These are phyloP conservation scores for Ciconia maguari DNA, from an alignment of 2,113 vertebrate species.

Conservation along the genomic window DNA sequence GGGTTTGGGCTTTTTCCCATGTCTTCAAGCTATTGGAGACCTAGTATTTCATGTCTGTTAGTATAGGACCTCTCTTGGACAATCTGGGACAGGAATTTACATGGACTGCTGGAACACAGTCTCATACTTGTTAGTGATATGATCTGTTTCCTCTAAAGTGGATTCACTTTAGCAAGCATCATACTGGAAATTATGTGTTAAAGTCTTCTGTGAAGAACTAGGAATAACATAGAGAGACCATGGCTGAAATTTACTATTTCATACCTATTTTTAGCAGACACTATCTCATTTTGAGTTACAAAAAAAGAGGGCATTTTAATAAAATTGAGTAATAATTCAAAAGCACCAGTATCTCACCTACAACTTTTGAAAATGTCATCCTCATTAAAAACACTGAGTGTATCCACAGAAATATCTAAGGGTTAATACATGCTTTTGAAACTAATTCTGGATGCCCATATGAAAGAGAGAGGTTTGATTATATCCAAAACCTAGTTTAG, in stretches of 20 bases:
- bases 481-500: not conserved
- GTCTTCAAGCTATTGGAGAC: not conserved
- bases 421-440: not conserved
- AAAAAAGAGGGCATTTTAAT: rapidly evolving
- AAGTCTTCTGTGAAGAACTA: not conserved
- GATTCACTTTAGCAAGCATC: not conserved
- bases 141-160: not conserved
- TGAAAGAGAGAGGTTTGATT: not conserved
- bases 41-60: not conserved
- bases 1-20: not conserved
- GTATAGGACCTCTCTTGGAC: not conserved
- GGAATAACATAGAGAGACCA: not conserved
- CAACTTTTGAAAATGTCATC: not conserved
- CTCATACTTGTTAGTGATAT: not conserved
- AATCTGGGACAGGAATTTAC: not conserved
- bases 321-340: not conserved
- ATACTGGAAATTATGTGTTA: not conserved
- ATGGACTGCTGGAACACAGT: not conserved
- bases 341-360: not conserved
- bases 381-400: not conserved
- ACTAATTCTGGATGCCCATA: not conserved
- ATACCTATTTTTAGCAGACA: not conserved
- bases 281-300: not conserved
- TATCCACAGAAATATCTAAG: not conserved
- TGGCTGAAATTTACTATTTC: not conserved